Conservation (phyloP, 2,113 vertebrate genomes). For the Suricata suricatta region DNA sequence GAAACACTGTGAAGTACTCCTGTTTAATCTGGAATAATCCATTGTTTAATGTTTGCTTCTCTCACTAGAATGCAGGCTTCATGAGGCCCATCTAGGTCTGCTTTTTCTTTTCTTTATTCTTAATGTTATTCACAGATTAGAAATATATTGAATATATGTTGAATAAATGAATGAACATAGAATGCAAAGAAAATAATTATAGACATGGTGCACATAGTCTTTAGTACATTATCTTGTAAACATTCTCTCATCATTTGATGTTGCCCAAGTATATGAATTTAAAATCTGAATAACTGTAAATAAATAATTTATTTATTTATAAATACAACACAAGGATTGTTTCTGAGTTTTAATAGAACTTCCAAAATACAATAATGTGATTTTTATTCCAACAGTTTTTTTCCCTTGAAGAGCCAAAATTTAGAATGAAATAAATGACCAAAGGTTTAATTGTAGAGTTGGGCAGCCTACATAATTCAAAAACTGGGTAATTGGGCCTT, state of each 20-base stretch:
- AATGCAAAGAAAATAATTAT: neutral
- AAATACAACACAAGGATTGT: neutral
- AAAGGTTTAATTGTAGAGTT: conserved; percentile 43
- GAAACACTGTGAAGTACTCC: neutral
- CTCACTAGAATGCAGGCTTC: neutral
- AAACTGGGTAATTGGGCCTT: conserved; percentile 32
- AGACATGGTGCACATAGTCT: neutral
- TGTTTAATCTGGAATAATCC: neutral
- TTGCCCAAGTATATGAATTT: neutral
- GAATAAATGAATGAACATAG: neutral
- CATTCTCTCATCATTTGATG: neutral
- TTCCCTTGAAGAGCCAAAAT: neutral
- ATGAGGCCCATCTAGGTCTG: neutral
- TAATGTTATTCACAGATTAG: neutral
- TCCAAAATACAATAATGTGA: conserved; percentile 13
- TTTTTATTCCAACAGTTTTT: conserved; percentile 13
- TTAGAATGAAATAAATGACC: conserved; percentile 11
- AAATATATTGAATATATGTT: neutral
- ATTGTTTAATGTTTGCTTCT: neutral
- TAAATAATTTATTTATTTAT: too few relatives aligned
- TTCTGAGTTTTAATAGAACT: neutral
- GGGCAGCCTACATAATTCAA: neutral
- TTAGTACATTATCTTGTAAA: neutral
- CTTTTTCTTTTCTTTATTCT: neutral
- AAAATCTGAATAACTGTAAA: neutral